Conservation (phyloP, 1,140 invertebrate species). For the Sesamia nonagrioides region DNA sequence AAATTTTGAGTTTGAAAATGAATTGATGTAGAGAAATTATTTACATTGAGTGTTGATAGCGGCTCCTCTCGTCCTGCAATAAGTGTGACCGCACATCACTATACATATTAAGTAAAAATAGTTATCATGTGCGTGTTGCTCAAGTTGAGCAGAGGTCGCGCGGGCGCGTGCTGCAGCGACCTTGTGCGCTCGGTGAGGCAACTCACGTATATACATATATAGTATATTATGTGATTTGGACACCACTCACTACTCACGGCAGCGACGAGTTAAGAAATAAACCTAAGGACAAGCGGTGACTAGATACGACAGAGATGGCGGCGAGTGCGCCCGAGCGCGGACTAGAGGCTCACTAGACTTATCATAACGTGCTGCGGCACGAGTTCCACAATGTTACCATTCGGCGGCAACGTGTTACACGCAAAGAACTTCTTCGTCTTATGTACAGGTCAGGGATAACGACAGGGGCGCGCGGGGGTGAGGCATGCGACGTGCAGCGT, state of each 20-base stretch:
- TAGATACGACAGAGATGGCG: background rate
- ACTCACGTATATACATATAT: background rate
- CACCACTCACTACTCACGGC: background rate
- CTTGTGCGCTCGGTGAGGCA: conserved; percentile 7
- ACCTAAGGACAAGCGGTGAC: conserved; percentile 36
- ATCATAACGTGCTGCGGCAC: background rate
- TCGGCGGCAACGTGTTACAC: no score
- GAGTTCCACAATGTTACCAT: background rate
- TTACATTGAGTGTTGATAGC: no score
- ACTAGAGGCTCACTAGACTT: background rate
- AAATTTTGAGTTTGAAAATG: no score
- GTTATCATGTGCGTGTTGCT: background rate
- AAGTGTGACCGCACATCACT: no score
- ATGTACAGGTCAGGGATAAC: no score
- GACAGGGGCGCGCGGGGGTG: background rate
- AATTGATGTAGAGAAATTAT: no score
- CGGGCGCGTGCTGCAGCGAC: background rate
- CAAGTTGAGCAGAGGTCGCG: conserved; percentile 10
- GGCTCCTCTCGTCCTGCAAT: no score
- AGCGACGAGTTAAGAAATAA: conserved; percentile 11
- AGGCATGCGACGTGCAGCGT: conserved; percentile 55
- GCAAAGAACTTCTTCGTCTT: no score
- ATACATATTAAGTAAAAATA: conserved; percentile 8
- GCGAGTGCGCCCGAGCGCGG: background rate
- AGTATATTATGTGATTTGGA: background rate